phyloP scores from a whole-genome alignment of 2,888 invertebrate species.

The Drosophila nr. perissopoda region DNA sequence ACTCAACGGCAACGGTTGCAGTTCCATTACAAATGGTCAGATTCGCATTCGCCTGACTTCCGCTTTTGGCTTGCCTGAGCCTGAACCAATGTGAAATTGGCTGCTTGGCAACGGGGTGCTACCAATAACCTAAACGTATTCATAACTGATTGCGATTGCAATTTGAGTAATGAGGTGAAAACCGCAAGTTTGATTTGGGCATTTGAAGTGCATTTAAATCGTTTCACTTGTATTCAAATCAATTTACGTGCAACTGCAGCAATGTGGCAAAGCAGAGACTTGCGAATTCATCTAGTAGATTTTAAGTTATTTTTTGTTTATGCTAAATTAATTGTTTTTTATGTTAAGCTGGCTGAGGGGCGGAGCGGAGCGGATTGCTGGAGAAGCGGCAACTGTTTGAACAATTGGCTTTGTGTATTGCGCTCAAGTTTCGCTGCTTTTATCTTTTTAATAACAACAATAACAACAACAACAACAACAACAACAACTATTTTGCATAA shows the following conservation, averaged over 20 bases:
- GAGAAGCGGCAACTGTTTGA: slow-evolving; percentile 3
- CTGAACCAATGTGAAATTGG: not conserved
- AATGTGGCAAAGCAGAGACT: not conserved
- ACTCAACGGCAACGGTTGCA: not conserved
- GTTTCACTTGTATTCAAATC: not conserved
- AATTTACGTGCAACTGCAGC: not conserved
- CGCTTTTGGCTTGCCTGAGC: not conserved
- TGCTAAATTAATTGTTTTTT: not conserved
- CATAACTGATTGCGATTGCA: not conserved
- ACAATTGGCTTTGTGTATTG: slow-evolving; percentile 14
- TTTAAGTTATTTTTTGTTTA: not conserved
- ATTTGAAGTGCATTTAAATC: not conserved
- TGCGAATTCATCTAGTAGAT: not conserved
- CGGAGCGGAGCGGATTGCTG: not conserved
- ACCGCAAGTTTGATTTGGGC: not conserved
- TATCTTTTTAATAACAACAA: slow-evolving; percentile 3
- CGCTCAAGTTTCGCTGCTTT: slow-evolving; percentile 16
- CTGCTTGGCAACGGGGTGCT: not conserved
- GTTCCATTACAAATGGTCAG: not conserved
- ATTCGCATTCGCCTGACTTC: not conserved
- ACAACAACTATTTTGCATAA: slow-evolving; percentile 23
- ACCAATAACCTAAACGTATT: not conserved
- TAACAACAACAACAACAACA: not conserved
- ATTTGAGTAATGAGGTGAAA: not conserved
- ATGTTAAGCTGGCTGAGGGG: not conserved